Conservation (phyloP, 2,113 vertebrate genomes). For the Macaca mulatta region DNA sequence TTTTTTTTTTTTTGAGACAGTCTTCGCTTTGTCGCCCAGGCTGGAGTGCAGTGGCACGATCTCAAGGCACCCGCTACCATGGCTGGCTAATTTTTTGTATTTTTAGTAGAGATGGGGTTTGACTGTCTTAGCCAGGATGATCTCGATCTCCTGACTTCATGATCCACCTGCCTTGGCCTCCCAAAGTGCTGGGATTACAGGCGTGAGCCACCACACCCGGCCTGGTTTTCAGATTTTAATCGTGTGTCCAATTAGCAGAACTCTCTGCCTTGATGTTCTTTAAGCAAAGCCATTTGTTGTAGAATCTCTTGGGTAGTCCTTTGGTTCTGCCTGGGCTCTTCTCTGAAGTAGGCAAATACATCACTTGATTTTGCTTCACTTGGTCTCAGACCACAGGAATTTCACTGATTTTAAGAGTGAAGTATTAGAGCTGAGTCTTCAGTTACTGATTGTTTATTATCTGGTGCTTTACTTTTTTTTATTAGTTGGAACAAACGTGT, state of each 20-base stretch:
- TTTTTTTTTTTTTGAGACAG: neutral
- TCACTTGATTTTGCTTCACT: neutral
- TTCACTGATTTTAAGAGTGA: neutral
- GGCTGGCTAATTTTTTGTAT: no score
- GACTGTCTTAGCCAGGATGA: no score
- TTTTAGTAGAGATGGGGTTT: no score
- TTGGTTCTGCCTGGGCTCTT: neutral
- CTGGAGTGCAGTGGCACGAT: no score
- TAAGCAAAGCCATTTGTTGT: neutral
- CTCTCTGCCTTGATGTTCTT: neutral
- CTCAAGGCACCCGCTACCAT: no score
- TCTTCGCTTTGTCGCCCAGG: no score
- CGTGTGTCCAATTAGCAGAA: neutral
- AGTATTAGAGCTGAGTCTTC: neutral
- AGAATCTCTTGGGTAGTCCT: rapidly evolving
- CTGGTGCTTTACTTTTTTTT: neutral
- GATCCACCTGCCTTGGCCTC: no score
- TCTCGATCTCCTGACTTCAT: no score
- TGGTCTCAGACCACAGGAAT: neutral
- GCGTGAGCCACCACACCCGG: rapidly evolving
- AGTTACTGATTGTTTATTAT: conserved; percentile 24
- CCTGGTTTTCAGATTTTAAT: neutral
- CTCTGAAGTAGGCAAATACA: neutral
- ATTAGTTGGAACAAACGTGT: neutral
- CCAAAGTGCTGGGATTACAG: no score